Evolutionary conservation across 2,113 vertebrate species (phyloP).

Genomic region (Stigmatopora argus): DNA sequence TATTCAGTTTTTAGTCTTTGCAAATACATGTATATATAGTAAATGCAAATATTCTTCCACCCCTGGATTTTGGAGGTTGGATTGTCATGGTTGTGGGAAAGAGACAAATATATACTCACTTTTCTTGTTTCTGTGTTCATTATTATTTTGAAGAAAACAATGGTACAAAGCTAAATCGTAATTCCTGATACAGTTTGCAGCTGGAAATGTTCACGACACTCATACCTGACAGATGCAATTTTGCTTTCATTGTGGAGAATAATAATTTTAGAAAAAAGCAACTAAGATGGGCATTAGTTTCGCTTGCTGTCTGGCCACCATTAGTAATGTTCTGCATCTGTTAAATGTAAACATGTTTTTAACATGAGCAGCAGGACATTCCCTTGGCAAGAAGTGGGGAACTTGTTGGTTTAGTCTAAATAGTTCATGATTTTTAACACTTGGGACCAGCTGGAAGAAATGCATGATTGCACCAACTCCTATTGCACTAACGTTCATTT

Average conservation of each 20-base stretch:
- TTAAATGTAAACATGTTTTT: conserved; percentile 11
- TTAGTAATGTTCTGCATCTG: conserved; percentile 20
- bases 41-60: not conserved
- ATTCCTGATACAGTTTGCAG: conserved; percentile 1
- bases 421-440: conserved; percentile 13
- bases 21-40: too few species aligned
- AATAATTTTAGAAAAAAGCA: not conserved
- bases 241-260: not conserved
- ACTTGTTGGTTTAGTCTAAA: conserved; percentile 40
- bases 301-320: not conserved
- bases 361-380: conserved; percentile 25
- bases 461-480: not conserved
- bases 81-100: not conserved
- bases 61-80: not conserved
- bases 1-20: not conserved
- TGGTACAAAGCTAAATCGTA: not conserved
- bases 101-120: not conserved
- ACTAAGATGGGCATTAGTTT: not conserved
- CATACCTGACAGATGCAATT: not conserved
- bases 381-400: conserved; percentile 28
- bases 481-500: too few species aligned
- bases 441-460: conserved; percentile 28
- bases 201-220: not conserved
- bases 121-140: too few species aligned
- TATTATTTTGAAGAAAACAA: not conserved